Base-by-base conservation (phyloP, 2,113 vertebrate species). In the Callaeas wilsoni region DNA sequence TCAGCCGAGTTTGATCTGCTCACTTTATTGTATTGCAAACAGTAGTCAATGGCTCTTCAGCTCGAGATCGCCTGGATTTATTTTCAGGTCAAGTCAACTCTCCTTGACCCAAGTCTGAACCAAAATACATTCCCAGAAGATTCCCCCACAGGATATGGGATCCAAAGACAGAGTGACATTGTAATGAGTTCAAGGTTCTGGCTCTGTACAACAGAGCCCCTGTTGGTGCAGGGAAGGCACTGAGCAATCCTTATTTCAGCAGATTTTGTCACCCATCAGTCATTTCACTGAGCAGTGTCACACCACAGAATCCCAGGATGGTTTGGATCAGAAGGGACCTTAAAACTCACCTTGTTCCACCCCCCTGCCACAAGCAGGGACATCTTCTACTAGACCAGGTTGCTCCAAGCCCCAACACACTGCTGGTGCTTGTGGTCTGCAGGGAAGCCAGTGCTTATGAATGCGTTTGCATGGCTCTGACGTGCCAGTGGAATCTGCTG, bases 41-140 rank as follows among this genome's bases (percentile, higher is more conserved):
- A 97, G 96, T 97, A 97, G 96, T 97, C 96, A 97, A 96, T 96
- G 80, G 96, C 92, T 95, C 87, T 95, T 89, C 94, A 88, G 94
- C 93, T 88, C 25, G 23, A 87, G 77, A 92, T 95, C 2, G 94
- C 83, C 85, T 96, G 93, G 92, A 96, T 97, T 96, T 97, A 96
- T 96, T 97, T 95, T 89, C 96, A 92, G 96, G 96, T 96, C 94
- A 96, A 94, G 92, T 96, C 94, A 97, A 96, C 95, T 97, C 90
- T 95, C 91, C 74, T 95, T 97, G 94, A 97, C 93, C 95, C 92
- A 88, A 85, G 84, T 30, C 91, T 95, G 94, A 97, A 96, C 92
- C 70, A 97, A 96, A 97, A 94, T 75, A 87, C 79, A 71, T 96
- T 97, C 96, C 93, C 92, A 87, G 83, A 96, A 95, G 96, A 95